Evolutionary conservation across 2,888 invertebrate species (phyloP), one percentile per base, ranked within the genome.

Genomic region (Cecidostiba fungosa): DNA sequence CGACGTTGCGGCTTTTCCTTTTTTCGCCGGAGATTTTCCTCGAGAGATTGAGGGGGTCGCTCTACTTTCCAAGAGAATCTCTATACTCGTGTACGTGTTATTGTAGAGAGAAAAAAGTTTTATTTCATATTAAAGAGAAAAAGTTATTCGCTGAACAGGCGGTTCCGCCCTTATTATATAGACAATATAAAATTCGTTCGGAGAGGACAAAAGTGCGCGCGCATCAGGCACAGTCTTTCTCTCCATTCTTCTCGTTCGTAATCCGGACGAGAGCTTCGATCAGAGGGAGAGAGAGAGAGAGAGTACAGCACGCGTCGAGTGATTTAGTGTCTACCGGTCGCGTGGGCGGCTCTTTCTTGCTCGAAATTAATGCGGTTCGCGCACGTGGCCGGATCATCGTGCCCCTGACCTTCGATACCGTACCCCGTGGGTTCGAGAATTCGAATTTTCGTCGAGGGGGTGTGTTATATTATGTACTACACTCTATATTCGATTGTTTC

Each of bases 281-380:
- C 39, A 8, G 39, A n/a, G n/a, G n/a, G n/a, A n/a, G n/a, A n/a
- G n/a, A n/a, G n/a, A n/a, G n/a, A n/a, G n/a, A n/a, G n/a, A 23
- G n/a, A 72, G 72, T n/a, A 43, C 23, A n/a, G 72, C 72, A 43
- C 23, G 39, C 43, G 8, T 14, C 72, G 72, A 72, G 39, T 72
- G 72, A 72, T 72, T 72, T 72, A 72, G 43, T 43, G 72, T 39
- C 12, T 39, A 72, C 39, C 29, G n/a, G 62, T 39, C 39, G 72
- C 39, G 72, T 72, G 70, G 72, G 72, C 72, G n/a, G 39, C 39
- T 23, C 39, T 72, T 19, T 32, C n/a, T 54, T 2, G 12, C 62
- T 26, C 14, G 29, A 72, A 72, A 72, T 72, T 66, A 66, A 66
- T 66, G 62, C 29, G 14, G 62, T 12, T 0, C 54, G 3, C 29